Percentiles rank a stretch among this genome's conserved stretches.
Conservation (phyloP, 2,888 invertebrate species). For the Theodoxus fluviatilis region DNA sequence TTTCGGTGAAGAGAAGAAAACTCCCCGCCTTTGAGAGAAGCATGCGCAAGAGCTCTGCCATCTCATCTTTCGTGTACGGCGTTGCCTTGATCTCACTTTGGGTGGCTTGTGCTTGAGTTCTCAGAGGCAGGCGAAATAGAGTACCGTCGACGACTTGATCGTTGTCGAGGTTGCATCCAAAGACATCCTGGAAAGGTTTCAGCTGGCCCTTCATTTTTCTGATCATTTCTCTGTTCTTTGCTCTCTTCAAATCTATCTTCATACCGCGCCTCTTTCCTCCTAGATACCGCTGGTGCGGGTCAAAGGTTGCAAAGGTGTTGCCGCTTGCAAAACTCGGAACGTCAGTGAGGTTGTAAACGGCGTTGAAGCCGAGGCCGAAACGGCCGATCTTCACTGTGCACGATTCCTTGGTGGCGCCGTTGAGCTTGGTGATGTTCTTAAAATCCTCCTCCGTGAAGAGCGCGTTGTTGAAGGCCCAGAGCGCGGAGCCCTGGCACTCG, state of each 20-base stretch:
- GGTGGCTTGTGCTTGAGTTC: no score
- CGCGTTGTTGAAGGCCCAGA: slow-evolving; percentile 60
- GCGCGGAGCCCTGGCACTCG: slow-evolving; percentile 58
- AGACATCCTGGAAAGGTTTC: slow-evolving; percentile 44
- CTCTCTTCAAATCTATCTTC: slow-evolving; percentile 36
- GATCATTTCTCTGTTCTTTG: slow-evolving; percentile 34
- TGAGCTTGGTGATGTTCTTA: slow-evolving; percentile 54
- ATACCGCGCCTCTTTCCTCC: slow-evolving; percentile 44
- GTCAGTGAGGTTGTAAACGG: slow-evolving; percentile 60
- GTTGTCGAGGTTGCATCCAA: slow-evolving; percentile 38
- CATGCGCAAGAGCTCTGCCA: no score
- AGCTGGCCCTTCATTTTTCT: slow-evolving; percentile 43
- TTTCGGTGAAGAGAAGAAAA: no score
- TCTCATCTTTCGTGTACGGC: no score
- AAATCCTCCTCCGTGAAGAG: slow-evolving; percentile 57
- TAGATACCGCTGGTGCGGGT: slow-evolving; percentile 54
- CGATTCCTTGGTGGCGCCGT: slow-evolving; percentile 53
- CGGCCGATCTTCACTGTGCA: slow-evolving; percentile 55
- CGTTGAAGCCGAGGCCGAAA: slow-evolving; percentile 61
- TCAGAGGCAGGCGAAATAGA: no score
- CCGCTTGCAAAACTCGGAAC: slow-evolving; percentile 58
- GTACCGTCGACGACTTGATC: no score
- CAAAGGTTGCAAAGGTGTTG: slow-evolving; percentile 55
- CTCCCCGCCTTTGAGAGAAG: no score
- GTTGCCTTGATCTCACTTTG: no score